Percentiles rank a stretch among this genome's conserved stretches.
These are phyloP conservation scores for Rachycentron canadum DNA, from an alignment of 2,797 vertebrate genomes.

Conservation along the genomic window DNA sequence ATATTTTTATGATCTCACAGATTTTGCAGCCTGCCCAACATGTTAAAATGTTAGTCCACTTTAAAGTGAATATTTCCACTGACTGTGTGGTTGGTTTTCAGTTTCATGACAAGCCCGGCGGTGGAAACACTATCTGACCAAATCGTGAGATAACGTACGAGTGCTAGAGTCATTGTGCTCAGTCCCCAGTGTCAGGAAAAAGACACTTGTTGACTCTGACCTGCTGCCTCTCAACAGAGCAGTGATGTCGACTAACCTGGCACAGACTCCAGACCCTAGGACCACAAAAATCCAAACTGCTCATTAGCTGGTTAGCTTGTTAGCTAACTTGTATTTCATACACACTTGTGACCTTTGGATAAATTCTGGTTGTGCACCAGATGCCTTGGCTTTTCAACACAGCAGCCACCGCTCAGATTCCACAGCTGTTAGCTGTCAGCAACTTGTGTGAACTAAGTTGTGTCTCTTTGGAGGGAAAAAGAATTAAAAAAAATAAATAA, in stretches of 20 bases:
- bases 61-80: neutral
- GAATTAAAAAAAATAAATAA: too few species aligned
- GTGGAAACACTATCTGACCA: too few species aligned
- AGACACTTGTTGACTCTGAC: slow-evolving; percentile 9
- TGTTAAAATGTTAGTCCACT: slow-evolving; percentile 1
- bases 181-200: neutral
- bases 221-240: neutral
- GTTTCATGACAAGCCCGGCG: neutral
- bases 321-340: neutral
- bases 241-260: neutral
- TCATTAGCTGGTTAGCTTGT: neutral
- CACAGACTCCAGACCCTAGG: neutral
- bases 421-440: neutral
- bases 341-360: neutral
- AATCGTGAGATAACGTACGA: neutral
- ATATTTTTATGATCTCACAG: neutral
- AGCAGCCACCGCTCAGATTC: neutral
- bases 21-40: neutral
- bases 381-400: neutral
- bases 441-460: too few species aligned
- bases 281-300: neutral
- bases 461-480: too few species aligned
- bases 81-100: neutral
- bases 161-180: neutral
- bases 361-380: neutral